Evolutionary conservation across 2,113 vertebrate genomes (phyloP), one percentile per base, ranked within the genome.

Genomic region (Perccottus glenii): DNA sequence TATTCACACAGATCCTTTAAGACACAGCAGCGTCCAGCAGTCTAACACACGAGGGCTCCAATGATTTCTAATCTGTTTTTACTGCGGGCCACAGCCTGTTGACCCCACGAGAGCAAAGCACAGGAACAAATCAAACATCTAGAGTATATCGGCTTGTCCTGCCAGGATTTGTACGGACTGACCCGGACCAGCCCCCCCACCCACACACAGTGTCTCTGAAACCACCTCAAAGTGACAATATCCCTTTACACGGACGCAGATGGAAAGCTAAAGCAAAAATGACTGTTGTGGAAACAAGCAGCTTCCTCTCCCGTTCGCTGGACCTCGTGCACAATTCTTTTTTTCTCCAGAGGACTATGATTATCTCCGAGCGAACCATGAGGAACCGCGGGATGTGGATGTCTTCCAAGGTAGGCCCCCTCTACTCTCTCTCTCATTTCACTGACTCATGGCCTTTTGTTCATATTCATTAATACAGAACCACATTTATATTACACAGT

Each of bases 181-280:
- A 86, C 60, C 60, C 42, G 69, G 71, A 81, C 84, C 60, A n/a
- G n/a, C 81, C 71, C 66, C 60, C 32, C 74, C 84, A 27, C 16
- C 47, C 27, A 19, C 52, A 35, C 52, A 2, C 75, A 69, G 73
- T 78, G 82, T 88, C 73, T 83, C 90, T 87, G 64, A 83, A 82
- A 83, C 58, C 82, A 89, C 87, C 78, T 86, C 83, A 90, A 86
- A 90, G 77, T 84, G 89, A 91, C 90, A 88, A 75, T 84, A 91
- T 89, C 90, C 92, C 91, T 92, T 92, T 92, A 92, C 87, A 78
- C 58, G 80, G 86, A 90, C 68, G 72, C 78, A 71, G 81, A 87
- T 49, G 83, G 89, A 88, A 87, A 86, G 78, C 81, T 85, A 73
- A 68, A 86, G 84, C 82, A 84, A 81, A 89, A 78, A 79, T 40